Evolutionary conservation across 2,797 vertebrate species (phyloP).

Genomic region (Phataginus tricuspis): DNA sequence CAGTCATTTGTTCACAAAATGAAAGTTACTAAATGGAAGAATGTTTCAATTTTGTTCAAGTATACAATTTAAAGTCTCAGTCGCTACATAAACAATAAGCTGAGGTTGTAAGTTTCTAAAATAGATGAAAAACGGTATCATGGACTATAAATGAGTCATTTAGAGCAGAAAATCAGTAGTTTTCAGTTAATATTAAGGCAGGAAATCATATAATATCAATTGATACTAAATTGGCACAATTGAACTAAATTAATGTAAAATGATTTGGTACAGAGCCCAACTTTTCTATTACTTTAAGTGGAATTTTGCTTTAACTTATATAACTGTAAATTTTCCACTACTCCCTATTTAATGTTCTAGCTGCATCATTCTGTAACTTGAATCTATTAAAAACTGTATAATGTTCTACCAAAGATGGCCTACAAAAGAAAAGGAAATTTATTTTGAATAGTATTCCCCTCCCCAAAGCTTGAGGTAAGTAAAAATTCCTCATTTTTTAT

Average conservation of each 20-base stretch:
- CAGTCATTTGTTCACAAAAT: conserved; percentile 53
- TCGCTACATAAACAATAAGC: conserved; percentile 36
- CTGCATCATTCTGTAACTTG: conserved; percentile 57
- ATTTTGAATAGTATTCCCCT: conserved; percentile 63
- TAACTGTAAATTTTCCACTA: conserved; percentile 74
- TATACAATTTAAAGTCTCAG: conserved; percentile 23
- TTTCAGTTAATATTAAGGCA: conserved; percentile 79
- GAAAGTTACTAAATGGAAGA: conserved; percentile 43
- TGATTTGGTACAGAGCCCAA: conserved; percentile 76
- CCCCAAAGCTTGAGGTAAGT: conserved; percentile 49
- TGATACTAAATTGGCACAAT: conserved; percentile 76
- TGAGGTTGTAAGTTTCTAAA: conserved; percentile 47
- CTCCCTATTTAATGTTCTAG: conserved; percentile 58
- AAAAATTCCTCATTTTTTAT: conserved; percentile 63
- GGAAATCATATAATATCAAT: conserved; percentile 76
- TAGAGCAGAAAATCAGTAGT: conserved; percentile 77
- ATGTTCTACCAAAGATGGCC: conserved; percentile 45
- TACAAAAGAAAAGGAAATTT: conserved; percentile 69
- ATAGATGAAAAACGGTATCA: neutral
- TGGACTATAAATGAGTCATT: conserved; percentile 63
- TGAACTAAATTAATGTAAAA: conserved; percentile 78
- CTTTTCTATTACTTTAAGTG: conserved; percentile 74
- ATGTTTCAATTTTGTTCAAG: conserved; percentile 45
- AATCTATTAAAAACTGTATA: conserved; percentile 66
- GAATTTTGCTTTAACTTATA: conserved; percentile 76